These are phyloP conservation scores for Anarsia innoxiella DNA, from an alignment of 2,888 invertebrate species.

Conservation along the genomic window DNA sequence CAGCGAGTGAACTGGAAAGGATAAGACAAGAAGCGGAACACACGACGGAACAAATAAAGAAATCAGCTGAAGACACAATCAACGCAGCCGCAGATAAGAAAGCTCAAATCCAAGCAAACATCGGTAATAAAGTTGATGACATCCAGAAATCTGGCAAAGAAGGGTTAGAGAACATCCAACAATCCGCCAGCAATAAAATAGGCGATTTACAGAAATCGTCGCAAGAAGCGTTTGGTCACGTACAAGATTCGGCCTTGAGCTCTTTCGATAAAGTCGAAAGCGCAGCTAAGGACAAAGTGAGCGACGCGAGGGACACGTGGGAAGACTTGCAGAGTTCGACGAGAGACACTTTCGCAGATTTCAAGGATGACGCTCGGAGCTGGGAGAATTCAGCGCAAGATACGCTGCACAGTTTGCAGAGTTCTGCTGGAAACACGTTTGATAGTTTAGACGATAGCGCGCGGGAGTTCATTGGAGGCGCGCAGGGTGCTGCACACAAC, in stretches of 20 bases:
- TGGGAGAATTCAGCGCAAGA: constrained; percentile 60
- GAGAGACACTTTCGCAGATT: constrained; percentile 58
- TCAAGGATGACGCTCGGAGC: constrained; percentile 55
- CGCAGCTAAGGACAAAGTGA: constrained; percentile 61
- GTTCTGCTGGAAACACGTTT: constrained; percentile 66
- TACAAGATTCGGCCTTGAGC: constrained; percentile 62
- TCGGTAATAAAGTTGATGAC: constrained; percentile 34
- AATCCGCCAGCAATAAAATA: constrained; percentile 33
- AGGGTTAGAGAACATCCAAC: constrained; percentile 36
- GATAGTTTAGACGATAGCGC: constrained; percentile 65
- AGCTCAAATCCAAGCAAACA: constrained; percentile 38
- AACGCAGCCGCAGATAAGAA: constrained; percentile 52
- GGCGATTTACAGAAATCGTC: constrained; percentile 45
- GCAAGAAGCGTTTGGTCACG: constrained; percentile 51
- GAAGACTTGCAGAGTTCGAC: constrained; percentile 62
- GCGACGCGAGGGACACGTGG: constrained; percentile 52
- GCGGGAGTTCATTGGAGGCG: constrained; percentile 43
- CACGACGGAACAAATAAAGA: constrained; percentile 62
- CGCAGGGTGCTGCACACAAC: constrained; percentile 33
- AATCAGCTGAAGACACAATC: constrained; percentile 53
- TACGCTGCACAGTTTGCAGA: constrained; percentile 64
- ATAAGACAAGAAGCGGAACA: constrained; percentile 62
- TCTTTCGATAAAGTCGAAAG: constrained; percentile 67
- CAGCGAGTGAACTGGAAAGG: constrained; percentile 46
- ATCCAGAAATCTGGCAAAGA: constrained; percentile 36